These are phyloP conservation scores for Pseudonaja textilis DNA, from an alignment of 2,113 vertebrate species.

Conservation along the genomic window DNA sequence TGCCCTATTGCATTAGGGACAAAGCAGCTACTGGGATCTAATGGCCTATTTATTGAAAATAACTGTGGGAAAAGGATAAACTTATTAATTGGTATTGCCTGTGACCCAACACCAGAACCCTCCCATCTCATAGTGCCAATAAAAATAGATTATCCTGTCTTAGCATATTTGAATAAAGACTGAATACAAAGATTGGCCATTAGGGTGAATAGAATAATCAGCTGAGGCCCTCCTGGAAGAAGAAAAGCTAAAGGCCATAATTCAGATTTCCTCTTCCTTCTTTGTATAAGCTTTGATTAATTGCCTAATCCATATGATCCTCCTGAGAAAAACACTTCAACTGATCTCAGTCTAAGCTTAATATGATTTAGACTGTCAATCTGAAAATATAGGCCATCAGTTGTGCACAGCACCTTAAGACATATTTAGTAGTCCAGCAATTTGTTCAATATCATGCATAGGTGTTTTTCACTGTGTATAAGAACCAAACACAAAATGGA, in stretches of 20 bases:
- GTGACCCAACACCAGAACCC: constrained; percentile 45
- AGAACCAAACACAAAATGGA: neutral
- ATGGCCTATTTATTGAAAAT: constrained; percentile 49
- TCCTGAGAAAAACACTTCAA: constrained; percentile 45
- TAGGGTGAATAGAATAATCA: constrained; percentile 64
- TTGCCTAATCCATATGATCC: constrained; percentile 57
- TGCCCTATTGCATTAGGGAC: constrained; percentile 39
- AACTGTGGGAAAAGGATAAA: constrained; percentile 65
- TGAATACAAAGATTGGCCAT: constrained; percentile 43
- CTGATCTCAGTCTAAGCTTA: neutral
- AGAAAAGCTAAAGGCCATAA: constrained; percentile 63
- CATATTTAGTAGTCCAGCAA: neutral
- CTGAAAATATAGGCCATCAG: neutral
- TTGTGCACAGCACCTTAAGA: neutral
- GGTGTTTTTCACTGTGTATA: neutral
- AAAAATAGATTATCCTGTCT: constrained; percentile 53
- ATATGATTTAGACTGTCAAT: neutral
- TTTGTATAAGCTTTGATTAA: constrained; percentile 64
- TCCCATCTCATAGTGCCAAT: constrained; percentile 12
- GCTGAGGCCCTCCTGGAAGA: constrained; percentile 47
- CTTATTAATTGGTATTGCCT: constrained; percentile 55
- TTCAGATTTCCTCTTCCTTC: constrained; percentile 63
- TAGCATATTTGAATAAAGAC: constrained; percentile 51
- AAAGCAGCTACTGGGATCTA: neutral
- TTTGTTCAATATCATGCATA: neutral